phyloP scores from a whole-genome alignment of 2,888 invertebrate genomes.

The Zaprionus obscuricornis region DNA sequence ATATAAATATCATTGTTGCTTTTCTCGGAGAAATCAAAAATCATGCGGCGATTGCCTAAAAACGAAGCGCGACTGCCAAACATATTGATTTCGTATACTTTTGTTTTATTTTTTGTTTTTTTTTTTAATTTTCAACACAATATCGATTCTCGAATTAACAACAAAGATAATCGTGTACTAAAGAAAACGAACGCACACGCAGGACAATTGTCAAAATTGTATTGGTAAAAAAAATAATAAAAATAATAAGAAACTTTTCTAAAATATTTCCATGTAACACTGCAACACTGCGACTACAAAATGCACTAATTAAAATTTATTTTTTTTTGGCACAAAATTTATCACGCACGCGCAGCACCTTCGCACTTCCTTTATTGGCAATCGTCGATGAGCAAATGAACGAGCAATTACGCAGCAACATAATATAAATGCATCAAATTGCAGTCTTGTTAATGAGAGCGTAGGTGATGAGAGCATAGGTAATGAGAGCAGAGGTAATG shows the following conservation, averaged over 20 bases:
- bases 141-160: constrained; percentile 52
- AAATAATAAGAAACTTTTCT: constrained; percentile 19
- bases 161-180: constrained; percentile 56
- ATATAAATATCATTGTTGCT: constrained; percentile 74
- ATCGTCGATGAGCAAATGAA: constrained; percentile 79
- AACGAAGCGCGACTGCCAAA: constrained; percentile 76
- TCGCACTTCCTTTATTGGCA: constrained; percentile 66
- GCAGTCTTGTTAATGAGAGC: no score
- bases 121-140: constrained; percentile 45
- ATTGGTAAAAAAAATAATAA: constrained; percentile 15
- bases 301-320: constrained; percentile 71
- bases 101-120: constrained; percentile 15
- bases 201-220: constrained; percentile 47
- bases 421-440: no score
- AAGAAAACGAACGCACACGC: constrained; percentile 48
- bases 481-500: no score
- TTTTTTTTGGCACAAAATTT: constrained; percentile 50
- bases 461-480: no score
- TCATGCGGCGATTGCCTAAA: constrained; percentile 81
- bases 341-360: constrained; percentile 63
- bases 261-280: constrained; percentile 64
- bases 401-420: no score
- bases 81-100: constrained; percentile 54
- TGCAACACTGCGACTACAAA: constrained; percentile 54
- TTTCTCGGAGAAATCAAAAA: constrained; percentile 83